Conservation (phyloP, 37 sponge, comb jelly and placozoan species). For the Aplysina aerophoba region DNA sequence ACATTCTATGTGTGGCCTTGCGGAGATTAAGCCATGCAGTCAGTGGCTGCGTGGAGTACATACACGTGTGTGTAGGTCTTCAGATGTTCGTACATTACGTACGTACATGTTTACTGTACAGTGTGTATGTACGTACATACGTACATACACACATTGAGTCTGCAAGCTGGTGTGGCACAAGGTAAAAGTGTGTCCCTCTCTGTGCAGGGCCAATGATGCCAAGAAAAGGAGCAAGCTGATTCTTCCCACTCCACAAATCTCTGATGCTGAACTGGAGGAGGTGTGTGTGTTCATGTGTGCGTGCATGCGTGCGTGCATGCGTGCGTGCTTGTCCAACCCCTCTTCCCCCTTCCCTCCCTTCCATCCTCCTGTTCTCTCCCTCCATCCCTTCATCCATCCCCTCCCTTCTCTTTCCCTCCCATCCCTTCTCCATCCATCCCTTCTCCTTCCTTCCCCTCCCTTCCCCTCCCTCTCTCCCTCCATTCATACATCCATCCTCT, state of each 20-base stretch:
- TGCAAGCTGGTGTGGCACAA: no score
- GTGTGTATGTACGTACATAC: neutral
- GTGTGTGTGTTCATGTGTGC: conserved; percentile 28
- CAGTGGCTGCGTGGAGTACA: neutral
- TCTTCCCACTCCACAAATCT: conserved; percentile 95
- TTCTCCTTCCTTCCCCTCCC: neutral
- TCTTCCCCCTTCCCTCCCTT: neutral
- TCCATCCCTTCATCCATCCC: neutral
- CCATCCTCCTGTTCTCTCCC: neutral
- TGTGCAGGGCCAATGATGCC: neutral
- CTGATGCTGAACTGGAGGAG: conserved; percentile 93
- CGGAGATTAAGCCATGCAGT: neutral
- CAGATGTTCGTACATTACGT: neutral
- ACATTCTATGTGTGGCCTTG: no score
- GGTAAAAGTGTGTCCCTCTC: neutral
- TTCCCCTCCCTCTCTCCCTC: no score
- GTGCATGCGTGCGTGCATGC: neutral
- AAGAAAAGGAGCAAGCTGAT: conserved; percentile 94
- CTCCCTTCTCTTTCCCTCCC: neutral
- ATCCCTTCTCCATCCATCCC: neutral
- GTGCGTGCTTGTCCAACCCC: neutral
- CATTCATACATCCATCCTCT: no score
- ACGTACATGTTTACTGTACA: no score
- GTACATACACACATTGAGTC: no score
- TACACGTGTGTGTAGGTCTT: neutral